phyloP scores from a whole-genome alignment of 2,797 vertebrate genomes.

The Diceros bicornis region DNA sequence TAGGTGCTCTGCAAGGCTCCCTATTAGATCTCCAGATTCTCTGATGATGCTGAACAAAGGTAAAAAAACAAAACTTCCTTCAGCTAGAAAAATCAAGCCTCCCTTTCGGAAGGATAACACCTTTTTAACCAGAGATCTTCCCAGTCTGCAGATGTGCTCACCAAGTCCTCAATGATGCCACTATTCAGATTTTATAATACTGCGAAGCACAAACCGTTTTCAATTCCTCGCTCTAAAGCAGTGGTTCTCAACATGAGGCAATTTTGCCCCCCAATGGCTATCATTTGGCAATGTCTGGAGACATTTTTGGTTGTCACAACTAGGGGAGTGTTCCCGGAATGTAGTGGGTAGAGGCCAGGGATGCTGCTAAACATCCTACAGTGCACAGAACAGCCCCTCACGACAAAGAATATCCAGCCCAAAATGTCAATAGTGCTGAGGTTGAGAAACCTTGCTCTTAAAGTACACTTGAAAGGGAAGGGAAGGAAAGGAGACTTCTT shows the following conservation, averaged over 20 bases:
- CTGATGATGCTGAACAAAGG: not conserved
- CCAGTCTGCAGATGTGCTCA: slow-evolving; percentile 69
- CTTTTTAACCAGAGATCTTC: slow-evolving; percentile 53
- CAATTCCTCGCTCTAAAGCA: slow-evolving; percentile 52
- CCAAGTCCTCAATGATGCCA: slow-evolving; percentile 74
- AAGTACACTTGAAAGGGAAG: slow-evolving; percentile 70
- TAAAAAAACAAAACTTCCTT: not conserved
- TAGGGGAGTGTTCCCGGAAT: not conserved
- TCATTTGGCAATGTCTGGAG: not conserved
- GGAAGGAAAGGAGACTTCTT: slow-evolving; percentile 70
- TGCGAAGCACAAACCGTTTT: slow-evolving; percentile 76
- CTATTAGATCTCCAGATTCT: not conserved
- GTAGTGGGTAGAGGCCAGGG: not conserved
- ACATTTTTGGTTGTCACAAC: slow-evolving; percentile 25
- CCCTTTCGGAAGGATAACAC: not conserved
- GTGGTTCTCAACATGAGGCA: not conserved
- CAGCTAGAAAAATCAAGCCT: not conserved
- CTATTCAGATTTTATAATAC: slow-evolving; percentile 83
- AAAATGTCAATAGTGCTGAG: not conserved
- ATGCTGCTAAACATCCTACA: not conserved
- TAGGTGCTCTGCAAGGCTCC: not conserved
- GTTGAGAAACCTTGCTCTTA: slow-evolving; percentile 43
- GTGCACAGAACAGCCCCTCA: not conserved
- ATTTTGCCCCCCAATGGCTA: not conserved
- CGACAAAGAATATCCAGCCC: not conserved